Conservation (phyloP, 2,113 vertebrate species). For the Notothenia coriiceps region DNA sequence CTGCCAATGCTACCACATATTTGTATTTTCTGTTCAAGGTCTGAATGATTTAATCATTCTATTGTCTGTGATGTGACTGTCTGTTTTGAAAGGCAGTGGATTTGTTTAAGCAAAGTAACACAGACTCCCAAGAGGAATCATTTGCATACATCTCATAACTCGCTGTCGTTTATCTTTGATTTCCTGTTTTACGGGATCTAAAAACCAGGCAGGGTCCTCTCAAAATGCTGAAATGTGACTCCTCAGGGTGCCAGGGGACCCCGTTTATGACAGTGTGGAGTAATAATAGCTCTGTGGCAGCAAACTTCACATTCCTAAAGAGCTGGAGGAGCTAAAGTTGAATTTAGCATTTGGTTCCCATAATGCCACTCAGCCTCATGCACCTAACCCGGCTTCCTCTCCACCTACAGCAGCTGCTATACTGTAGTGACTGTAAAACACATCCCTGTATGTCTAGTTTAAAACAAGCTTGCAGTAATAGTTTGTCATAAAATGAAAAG, state of each 20-base stretch:
- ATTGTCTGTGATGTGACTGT: conserved; percentile 16
- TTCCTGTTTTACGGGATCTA: conserved; percentile 51
- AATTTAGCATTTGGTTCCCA: conserved; percentile 44
- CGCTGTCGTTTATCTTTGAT: conserved; percentile 56
- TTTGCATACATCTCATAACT: conserved; percentile 65
- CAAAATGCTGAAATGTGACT: conserved; percentile 68
- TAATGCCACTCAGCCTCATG: conserved; percentile 1
- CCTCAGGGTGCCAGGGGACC: conserved; percentile 36
- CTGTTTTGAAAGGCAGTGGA: conserved; percentile 40
- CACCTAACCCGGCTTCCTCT: background rate
- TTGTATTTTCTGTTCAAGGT: conserved; percentile 6
- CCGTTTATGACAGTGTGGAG: conserved; percentile 41
- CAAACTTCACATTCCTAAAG: conserved; percentile 31
- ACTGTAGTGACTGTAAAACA: background rate
- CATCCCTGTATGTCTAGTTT: background rate
- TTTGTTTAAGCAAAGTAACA: conserved; percentile 51
- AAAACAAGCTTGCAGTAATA: background rate
- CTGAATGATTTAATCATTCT: conserved; percentile 31
- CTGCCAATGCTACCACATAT: background rate
- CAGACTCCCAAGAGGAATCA: conserved; percentile 51
- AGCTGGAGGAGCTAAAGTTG: conserved; percentile 1
- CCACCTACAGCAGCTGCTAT: background rate
- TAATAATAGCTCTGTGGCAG: conserved; percentile 70
- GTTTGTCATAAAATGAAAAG: conserved; percentile 1
- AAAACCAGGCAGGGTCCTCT: conserved; percentile 55